A percentile compares a stretch with the other conserved stretches of the same genome.
Evolutionary conservation across 2,113 vertebrate genomes (phyloP).

Genomic region (Chunga burmeisteri): DNA sequence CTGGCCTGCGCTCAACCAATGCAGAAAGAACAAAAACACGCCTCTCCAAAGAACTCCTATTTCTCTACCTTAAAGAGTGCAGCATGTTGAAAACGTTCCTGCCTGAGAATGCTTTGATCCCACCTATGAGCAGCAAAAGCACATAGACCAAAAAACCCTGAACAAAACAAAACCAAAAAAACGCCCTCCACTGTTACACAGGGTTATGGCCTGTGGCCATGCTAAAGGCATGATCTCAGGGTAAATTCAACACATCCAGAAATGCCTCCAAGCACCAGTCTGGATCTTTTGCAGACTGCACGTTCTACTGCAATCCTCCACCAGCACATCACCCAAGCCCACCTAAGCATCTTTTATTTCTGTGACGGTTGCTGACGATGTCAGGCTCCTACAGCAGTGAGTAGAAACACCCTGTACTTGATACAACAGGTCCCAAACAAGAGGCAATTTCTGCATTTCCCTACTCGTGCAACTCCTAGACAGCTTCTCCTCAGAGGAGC

Average conservation of each 20-base stretch:
- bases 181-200: fast-evolving
- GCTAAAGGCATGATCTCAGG: neutral
- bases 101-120: neutral
- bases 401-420: neutral
- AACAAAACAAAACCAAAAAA: neutral
- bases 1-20: neutral
- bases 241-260: neutral
- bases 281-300: neutral
- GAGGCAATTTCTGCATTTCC: neutral
- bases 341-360: neutral
- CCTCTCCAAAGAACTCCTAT: neutral
- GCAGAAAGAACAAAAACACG: neutral
- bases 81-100: no score
- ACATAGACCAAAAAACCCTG: neutral
- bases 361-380: neutral
- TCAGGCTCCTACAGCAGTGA: neutral
- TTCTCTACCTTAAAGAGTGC: neutral
- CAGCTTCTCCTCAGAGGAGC: neutral
- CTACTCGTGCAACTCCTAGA: neutral
- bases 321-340: neutral
- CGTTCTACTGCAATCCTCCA: neutral
- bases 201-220: neutral
- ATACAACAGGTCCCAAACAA: neutral
- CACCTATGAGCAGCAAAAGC: fast-evolving
- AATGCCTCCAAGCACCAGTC: neutral